Evolutionary conservation across 1,140 invertebrate genomes (phyloP).

Genomic region (Meloidogyne floridensis): DNA sequence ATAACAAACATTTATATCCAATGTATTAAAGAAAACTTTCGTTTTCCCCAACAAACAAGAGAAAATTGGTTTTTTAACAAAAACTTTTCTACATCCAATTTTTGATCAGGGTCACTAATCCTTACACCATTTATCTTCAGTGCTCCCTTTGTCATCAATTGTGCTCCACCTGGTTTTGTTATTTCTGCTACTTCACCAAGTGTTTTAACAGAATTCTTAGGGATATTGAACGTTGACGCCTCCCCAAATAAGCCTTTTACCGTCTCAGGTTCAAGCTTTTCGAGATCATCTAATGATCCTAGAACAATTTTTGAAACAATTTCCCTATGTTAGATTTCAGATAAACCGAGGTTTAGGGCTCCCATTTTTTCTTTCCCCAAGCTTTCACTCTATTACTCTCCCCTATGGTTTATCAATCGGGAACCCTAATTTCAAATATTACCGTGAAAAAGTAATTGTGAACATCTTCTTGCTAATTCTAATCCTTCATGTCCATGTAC

Average conservation of each 20-base stretch:
- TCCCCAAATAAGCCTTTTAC: slow-evolving; percentile 42
- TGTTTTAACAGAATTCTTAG: slow-evolving; percentile 31
- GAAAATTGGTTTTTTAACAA: slow-evolving; percentile 42
- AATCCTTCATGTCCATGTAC: slow-evolving; percentile 58
- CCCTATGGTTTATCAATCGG: too few relatives aligned
- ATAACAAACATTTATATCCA: slow-evolving; percentile 39
- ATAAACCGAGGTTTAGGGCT: neutral
- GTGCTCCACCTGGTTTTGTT: slow-evolving; percentile 37
- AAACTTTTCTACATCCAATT: slow-evolving; percentile 26
- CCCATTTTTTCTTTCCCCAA: neutral
- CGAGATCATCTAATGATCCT: slow-evolving; percentile 39
- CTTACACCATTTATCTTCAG: slow-evolving; percentile 56
- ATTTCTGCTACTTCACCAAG: slow-evolving; percentile 53
- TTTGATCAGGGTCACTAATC: slow-evolving; percentile 37
- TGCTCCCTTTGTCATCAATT: slow-evolving; percentile 49
- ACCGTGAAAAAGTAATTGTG: slow-evolving; percentile 57
- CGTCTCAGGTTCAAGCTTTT: slow-evolving; percentile 28
- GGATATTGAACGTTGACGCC: slow-evolving; percentile 41
- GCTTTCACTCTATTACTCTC: too few relatives aligned
- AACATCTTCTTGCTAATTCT: slow-evolving; percentile 49
- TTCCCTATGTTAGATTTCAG: too few relatives aligned
- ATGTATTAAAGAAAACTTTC: slow-evolving; percentile 52
- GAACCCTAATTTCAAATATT: neutral
- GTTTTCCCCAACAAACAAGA: slow-evolving; percentile 54
- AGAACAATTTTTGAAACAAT: slow-evolving; percentile 21